These are phyloP conservation scores for Barnardius zonarius DNA, from an alignment of 2,113 vertebrate genomes.

Conservation along the genomic window DNA sequence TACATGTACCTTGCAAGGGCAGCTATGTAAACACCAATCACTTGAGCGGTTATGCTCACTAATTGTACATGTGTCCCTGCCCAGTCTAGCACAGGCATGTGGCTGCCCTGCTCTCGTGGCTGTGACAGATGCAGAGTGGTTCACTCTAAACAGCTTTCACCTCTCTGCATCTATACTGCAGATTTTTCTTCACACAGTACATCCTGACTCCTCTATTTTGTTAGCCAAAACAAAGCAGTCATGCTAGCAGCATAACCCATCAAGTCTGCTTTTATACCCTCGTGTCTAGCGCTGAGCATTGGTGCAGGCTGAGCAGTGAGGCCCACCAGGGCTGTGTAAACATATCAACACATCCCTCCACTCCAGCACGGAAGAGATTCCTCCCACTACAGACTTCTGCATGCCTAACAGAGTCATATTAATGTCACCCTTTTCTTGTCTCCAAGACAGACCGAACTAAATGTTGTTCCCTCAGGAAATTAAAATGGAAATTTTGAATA, in stretches of 20 bases:
- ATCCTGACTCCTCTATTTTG: neutral
- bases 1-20: neutral
- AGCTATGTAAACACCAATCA: slow-evolving; percentile 30
- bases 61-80: neutral
- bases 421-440: neutral
- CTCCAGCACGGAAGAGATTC: neutral
- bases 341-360: neutral
- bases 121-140: neutral
- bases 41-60: neutral
- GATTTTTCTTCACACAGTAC: neutral
- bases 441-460: neutral
- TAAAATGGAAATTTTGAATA: neutral
- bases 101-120: neutral
- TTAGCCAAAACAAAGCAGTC: neutral
- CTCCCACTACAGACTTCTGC: neutral
- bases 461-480: neutral
- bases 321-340: neutral
- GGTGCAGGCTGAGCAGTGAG: neutral
- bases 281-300: neutral
- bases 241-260: neutral
- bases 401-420: neutral
- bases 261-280: neutral
- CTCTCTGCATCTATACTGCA: neutral
- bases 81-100: neutral
- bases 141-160: neutral